Evolutionary conservation across 2,888 invertebrate species (phyloP).

Genomic region (Alentia gelatinosa): DNA sequence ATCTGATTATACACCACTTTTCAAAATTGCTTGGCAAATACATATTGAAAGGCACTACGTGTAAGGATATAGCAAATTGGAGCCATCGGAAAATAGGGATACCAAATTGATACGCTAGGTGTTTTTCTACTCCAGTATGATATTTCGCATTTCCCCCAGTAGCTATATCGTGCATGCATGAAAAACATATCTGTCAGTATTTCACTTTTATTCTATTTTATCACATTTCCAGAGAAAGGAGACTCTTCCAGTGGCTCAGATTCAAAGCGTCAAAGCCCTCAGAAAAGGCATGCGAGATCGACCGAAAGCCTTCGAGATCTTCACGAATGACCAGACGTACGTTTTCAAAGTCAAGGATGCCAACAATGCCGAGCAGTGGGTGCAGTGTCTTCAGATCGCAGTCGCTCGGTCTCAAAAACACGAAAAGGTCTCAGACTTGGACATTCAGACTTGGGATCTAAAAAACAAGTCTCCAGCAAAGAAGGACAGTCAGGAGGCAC

Average conservation of each 20-base stretch:
- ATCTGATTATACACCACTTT: too few species aligned
- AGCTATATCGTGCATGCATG: too few species aligned
- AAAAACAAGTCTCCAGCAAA: background rate
- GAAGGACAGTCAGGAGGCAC: constrained; percentile 5
- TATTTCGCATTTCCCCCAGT: too few species aligned
- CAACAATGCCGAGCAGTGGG: constrained; percentile 96
- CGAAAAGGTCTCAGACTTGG: constrained; percentile 55
- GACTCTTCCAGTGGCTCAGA: constrained; percentile 93
- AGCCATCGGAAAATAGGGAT: too few species aligned
- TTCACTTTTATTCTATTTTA: too few species aligned
- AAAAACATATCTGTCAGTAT: too few species aligned
- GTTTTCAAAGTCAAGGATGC: constrained; percentile 88
- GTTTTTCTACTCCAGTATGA: too few species aligned
- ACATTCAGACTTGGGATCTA: background rate
- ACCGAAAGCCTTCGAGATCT: constrained; percentile 97
- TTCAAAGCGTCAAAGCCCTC: constrained; percentile 95
- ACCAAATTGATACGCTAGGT: too few species aligned
- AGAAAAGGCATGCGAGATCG: constrained; percentile 92
- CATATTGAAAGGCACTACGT: too few species aligned
- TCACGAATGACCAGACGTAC: constrained; percentile 89
- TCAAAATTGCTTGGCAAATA: too few species aligned
- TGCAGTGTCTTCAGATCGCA: constrained; percentile 95
- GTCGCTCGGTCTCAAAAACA: constrained; percentile 89
- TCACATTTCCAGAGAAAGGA: constrained; percentile 88
- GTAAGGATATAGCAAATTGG: too few species aligned